Conservation (phyloP, 2,797 vertebrate species). For the Acanthiza pusilla region DNA sequence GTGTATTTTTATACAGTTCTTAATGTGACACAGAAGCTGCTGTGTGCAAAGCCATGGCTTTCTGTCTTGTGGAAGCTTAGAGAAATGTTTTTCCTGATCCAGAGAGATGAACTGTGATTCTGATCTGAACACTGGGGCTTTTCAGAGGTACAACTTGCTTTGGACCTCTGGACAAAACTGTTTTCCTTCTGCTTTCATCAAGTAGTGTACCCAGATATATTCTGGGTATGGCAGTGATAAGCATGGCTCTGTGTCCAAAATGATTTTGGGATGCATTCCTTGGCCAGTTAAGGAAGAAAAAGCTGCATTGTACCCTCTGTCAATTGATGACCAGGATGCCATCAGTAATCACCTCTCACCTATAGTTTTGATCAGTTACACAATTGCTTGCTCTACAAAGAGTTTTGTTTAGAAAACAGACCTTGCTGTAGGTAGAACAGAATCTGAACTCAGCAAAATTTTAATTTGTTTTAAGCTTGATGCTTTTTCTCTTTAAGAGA, state of each 20-base stretch:
- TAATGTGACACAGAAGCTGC: neutral
- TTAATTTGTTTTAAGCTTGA: neutral
- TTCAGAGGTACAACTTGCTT: neutral
- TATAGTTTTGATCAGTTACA: neutral
- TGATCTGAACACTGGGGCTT: neutral
- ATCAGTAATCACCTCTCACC: neutral
- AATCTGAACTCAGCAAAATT: neutral
- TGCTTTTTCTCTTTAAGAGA: neutral
- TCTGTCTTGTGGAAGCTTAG: neutral
- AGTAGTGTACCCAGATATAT: neutral
- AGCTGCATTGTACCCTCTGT: neutral
- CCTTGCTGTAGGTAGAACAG: neutral
- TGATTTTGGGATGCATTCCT: neutral
- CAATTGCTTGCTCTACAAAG: neutral
- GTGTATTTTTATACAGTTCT: neutral
- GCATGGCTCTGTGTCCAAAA: neutral
- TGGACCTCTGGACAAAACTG: neutral
- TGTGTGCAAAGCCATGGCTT: neutral
- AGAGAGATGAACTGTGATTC: neutral
- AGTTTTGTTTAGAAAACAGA: neutral
- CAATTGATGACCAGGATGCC: neutral
- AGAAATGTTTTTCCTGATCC: neutral
- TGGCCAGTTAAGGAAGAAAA: neutral
- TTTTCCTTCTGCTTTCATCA: neutral
- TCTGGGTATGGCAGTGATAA: neutral